These are phyloP conservation scores for Chrysodeixis includens DNA, from an alignment of 2,888 invertebrate genomes.

Conservation along the genomic window DNA sequence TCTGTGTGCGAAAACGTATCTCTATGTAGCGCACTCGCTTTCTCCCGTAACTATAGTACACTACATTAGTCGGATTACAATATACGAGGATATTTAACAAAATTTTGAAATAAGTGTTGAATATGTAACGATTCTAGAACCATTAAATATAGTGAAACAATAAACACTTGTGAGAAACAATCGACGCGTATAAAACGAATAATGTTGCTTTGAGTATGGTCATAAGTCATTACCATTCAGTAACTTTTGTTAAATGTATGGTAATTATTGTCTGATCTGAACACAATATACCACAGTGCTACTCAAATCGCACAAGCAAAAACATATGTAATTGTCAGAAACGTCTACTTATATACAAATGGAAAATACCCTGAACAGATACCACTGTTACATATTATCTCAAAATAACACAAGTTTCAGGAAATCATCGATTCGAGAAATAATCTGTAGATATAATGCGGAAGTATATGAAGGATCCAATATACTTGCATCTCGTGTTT, in stretches of 20 bases:
- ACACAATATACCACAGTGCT: neutral
- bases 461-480: neutral
- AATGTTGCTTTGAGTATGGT: neutral
- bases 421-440: neutral
- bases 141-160: neutral
- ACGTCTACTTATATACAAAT: neutral
- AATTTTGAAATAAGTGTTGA: neutral
- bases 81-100: neutral
- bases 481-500: neutral
- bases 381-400: neutral
- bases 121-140: neutral
- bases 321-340: neutral
- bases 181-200: neutral
- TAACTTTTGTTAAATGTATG: neutral
- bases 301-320: neutral
- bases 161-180: neutral
- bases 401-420: neutral
- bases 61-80: neutral
- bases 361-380: neutral
- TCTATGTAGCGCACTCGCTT: constrained; percentile 59
- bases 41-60: constrained; percentile 24
- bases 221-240: neutral
- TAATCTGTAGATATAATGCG: no score
- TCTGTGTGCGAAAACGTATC: constrained; percentile 83
- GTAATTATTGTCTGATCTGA: constrained; percentile 4